These are phyloP conservation scores for Pholis gunnellus DNA, from an alignment of 2,113 vertebrate genomes.

Conservation along the genomic window DNA sequence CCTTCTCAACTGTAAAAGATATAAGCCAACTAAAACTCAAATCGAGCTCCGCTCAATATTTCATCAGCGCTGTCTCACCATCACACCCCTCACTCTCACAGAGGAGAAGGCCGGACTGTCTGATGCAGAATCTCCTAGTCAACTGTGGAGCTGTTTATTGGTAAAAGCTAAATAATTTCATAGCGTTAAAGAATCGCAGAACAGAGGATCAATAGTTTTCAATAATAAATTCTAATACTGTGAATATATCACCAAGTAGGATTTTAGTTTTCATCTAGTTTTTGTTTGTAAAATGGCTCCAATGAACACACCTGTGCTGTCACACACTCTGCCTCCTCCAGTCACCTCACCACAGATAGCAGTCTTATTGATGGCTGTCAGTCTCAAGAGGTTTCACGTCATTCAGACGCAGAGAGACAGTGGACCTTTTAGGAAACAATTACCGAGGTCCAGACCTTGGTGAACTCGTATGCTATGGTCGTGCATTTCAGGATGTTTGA, in stretches of 20 bases:
- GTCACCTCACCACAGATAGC: background rate
- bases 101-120: background rate
- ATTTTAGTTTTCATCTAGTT: background rate
- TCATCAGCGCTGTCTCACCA: background rate
- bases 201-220: background rate
- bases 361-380: background rate
- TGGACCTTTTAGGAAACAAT: background rate
- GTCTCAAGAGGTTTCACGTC: background rate
- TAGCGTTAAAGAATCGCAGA: background rate
- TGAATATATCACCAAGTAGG: background rate
- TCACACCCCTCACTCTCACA: background rate
- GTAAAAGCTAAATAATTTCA: background rate
- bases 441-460: background rate
- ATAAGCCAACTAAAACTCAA: background rate
- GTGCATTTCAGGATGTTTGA: conserved; percentile 10
- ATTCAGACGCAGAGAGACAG: background rate
- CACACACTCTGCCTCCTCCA: background rate
- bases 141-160: background rate
- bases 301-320: background rate
- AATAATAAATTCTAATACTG: background rate
- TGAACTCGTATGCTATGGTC: background rate
- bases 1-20: background rate
- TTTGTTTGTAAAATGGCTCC: background rate
- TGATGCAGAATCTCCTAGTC: background rate
- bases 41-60: background rate